Evolutionary conservation across 2,797 vertebrate species (phyloP).

Genomic region (Sebastes hopkinsi): DNA sequence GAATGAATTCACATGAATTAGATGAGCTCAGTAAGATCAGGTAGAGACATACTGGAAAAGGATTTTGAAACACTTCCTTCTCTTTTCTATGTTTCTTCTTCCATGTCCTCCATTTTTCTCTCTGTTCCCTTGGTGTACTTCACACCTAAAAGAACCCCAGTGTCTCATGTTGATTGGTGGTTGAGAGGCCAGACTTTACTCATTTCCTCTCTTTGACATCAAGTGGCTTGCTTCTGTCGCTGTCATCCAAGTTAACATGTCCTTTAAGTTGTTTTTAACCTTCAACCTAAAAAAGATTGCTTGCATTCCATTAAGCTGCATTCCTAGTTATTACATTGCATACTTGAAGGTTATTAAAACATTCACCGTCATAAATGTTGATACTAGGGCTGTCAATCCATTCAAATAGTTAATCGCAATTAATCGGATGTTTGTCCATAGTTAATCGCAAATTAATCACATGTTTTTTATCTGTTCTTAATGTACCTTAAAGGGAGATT

Average conservation of each 20-base stretch:
- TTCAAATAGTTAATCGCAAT: too few species aligned
- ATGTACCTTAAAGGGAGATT: too few species aligned
- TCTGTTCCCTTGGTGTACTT: not conserved
- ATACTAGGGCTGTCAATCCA: too few species aligned
- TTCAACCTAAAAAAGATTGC: not conserved
- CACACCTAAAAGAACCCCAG: not conserved
- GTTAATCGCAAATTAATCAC: too few species aligned
- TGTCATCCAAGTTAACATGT: not conserved
- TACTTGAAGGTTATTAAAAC: not conserved
- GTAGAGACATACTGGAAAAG: not conserved
- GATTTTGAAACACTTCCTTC: not conserved
- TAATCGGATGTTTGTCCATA: too few species aligned
- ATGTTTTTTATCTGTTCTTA: too few species aligned
- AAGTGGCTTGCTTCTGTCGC: constrained; percentile 19
- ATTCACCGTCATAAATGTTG: not conserved
- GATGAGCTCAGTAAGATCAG: not conserved
- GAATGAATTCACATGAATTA: not conserved
- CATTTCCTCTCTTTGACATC: constrained; percentile 35
- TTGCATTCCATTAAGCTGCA: not conserved
- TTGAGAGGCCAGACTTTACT: constrained; percentile 22
- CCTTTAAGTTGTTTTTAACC: not conserved
- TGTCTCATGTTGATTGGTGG: not conserved
- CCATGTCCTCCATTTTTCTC: not conserved
- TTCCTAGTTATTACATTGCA: not conserved
- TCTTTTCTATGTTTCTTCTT: not conserved